Percentiles rank a stretch among this genome's conserved stretches.
Evolutionary conservation across 2,113 vertebrate species (phyloP).

Genomic region (Dasyornis broadbenti): DNA sequence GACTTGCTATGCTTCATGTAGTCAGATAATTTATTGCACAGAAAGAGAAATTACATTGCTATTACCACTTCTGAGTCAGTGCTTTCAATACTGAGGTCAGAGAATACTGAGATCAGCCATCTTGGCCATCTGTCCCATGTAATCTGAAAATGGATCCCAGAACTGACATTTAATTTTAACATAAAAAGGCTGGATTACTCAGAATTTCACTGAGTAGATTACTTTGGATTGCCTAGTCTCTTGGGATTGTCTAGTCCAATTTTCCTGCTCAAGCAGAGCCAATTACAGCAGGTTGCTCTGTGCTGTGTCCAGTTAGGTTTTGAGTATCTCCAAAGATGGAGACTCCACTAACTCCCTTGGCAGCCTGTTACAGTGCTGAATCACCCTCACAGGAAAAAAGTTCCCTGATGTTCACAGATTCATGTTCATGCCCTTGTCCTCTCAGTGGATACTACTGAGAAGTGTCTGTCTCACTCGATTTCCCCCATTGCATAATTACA

Average conservation of each 20-base stretch:
- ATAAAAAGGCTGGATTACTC: background rate
- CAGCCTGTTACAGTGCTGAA: background rate
- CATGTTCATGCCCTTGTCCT: background rate
- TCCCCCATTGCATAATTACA: background rate
- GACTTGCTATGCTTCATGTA: background rate
- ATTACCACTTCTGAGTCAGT: background rate
- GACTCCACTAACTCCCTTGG: background rate
- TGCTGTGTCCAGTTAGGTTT: background rate
- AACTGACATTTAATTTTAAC: background rate
- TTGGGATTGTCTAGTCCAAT: background rate
- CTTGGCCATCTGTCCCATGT: background rate
- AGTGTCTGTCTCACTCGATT: background rate
- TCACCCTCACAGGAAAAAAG: background rate
- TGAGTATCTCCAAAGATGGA: background rate
- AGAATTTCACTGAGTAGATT: background rate
- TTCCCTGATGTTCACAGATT: background rate
- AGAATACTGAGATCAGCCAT: background rate
- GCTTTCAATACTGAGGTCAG: background rate
- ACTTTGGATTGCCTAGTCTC: background rate
- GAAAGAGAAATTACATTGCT: background rate
- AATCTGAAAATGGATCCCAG: background rate
- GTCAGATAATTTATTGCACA: background rate
- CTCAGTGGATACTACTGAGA: background rate
- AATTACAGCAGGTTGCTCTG: background rate
- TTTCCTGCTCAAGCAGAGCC: background rate